Percentiles rank a stretch among this genome's conserved stretches.
These are phyloP conservation scores for Autographa pulchrina DNA, from an alignment of 2,888 invertebrate genomes.

Conservation along the genomic window DNA sequence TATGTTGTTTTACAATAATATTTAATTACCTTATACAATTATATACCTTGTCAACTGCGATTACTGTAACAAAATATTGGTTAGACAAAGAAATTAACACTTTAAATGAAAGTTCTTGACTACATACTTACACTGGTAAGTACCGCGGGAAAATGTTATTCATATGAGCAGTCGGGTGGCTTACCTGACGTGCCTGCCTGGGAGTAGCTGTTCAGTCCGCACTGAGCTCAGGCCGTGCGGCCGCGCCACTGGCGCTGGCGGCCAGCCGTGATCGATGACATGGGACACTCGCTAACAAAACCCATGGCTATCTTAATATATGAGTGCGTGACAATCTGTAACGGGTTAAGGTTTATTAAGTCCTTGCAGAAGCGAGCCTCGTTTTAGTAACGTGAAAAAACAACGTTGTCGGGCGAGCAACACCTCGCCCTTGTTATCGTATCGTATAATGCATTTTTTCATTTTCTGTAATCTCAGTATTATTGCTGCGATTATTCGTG, in stretches of 20 bases:
- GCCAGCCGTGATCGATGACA: slow-evolving; percentile 43
- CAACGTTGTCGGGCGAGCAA: no score
- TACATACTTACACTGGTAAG: background rate
- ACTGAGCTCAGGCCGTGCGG: slow-evolving; percentile 19
- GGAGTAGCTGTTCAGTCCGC: slow-evolving; percentile 18
- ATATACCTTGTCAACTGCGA: background rate
- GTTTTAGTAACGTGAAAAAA: no score
- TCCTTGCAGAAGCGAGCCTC: no score
- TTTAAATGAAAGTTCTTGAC: no score
- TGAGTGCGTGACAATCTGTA: background rate
- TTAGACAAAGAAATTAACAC: background rate
- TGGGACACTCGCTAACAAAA: slow-evolving; percentile 50
- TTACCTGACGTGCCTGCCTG: slow-evolving; percentile 35
- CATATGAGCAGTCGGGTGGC: background rate
- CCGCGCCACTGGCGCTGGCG: slow-evolving; percentile 24
- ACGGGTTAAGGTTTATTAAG: no score
- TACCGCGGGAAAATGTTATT: background rate
- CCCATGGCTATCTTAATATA: background rate
- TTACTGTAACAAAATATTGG: background rate
- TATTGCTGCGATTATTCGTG: no score
- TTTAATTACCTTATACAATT: background rate
- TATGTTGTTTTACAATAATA: background rate
- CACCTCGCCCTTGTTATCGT: no score
- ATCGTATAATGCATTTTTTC: no score
- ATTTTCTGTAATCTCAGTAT: no score